Base-by-base conservation (phyloP, 2,113 vertebrate species). In the Silurus meridionalis region DNA sequence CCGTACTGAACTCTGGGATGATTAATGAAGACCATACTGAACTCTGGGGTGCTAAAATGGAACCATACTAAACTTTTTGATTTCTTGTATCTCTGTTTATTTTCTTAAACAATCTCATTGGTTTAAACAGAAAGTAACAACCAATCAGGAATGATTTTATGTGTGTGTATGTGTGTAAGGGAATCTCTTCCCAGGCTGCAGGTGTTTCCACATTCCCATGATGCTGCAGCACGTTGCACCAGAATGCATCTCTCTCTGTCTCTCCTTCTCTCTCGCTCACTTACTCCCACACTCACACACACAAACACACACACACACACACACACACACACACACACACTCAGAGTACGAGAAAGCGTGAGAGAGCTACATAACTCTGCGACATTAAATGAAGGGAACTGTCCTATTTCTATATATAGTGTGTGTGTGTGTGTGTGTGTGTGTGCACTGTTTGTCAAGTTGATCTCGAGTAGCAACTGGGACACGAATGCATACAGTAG, bases 391-490 rank as follows among this genome's bases (percentile, higher is more conserved):
- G 50, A 78, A 37, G 23, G 0, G 53, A 37, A 2, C 80, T 72
- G 90, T 66, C 78, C 72, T 82, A 85, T 87, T 85, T 86, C 64
- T 60, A 71, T 72, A 83, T 83, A 71, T 83, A 83, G 67, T 19
- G 3, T 87, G 71, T 87, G 57, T 77, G 85, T 37, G n/a, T 55
- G 55, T 88, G 50, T 88, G 83, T 58, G 66, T 74, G 55, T 60
- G 50, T 60, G 15, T 85, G 78, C 50, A 28, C 21, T 52, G 13
- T 23, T 48, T 52, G 57, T 75, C 61, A 80, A 69, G 37, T 50
- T 85, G 75, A 80, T 55, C 63, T 80, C 7, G 5, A 80, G 86
- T 72, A 74, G 8, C 75, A 84, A 80, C 64, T 71, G 78, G 60
- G 58, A 80, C 63, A 64, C 1, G 37, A 17, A 58, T 80, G 25